A percentile compares a stretch with the other conserved stretches of the same genome.
Conservation (phyloP, 2,797 vertebrate genomes). For the Lutjanus argentimaculatus region DNA sequence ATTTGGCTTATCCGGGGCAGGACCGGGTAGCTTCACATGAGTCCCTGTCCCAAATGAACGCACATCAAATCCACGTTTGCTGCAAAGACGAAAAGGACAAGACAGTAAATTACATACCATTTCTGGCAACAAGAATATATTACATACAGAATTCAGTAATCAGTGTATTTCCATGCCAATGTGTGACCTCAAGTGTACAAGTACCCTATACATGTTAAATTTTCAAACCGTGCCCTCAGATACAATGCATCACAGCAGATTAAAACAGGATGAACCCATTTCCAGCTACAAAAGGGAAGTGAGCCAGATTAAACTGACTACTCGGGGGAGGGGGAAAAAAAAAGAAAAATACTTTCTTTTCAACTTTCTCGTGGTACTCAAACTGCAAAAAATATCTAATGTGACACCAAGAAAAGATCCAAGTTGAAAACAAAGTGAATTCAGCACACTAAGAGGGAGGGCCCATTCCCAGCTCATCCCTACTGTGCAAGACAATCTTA, state of each 20-base stretch:
- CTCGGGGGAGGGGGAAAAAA: too few relatives aligned
- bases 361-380: too few relatives aligned
- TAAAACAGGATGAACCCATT: too few relatives aligned
- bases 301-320: too few relatives aligned
- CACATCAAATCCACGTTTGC: conserved; percentile 97
- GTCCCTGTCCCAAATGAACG: conserved; percentile 97
- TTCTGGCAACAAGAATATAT: background rate
- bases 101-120: conserved; percentile 48
- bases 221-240: background rate
- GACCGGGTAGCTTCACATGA: conserved; percentile 98
- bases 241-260: too few relatives aligned
- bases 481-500: too few relatives aligned
- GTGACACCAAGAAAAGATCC: too few relatives aligned
- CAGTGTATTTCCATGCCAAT: background rate
- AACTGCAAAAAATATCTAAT: too few relatives aligned
- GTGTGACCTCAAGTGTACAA: too few relatives aligned
- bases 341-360: too few relatives aligned
- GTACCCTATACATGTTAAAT: too few relatives aligned
- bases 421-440: background rate
- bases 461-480: background rate
- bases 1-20: conserved; percentile 98
- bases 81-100: conserved; percentile 81
- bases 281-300: too few relatives aligned
- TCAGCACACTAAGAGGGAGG: background rate
- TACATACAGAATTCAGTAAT: background rate